Evolutionary conservation across 92 coral and sea anemone species (phyloP).

Genomic region (Porites rus): DNA sequence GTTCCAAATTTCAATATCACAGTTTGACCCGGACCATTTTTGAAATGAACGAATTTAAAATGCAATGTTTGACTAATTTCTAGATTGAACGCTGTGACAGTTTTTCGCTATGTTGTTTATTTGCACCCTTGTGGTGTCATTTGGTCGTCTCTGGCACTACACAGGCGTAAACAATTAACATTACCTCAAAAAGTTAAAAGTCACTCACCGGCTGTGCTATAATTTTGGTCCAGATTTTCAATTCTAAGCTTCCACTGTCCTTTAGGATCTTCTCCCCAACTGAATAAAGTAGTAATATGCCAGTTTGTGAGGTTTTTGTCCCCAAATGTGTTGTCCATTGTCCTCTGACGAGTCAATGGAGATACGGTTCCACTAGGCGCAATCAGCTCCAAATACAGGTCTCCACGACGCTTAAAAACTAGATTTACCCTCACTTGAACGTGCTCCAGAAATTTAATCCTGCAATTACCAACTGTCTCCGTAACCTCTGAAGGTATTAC

Average conservation of each 20-base stretch:
- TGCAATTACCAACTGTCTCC: slow-evolving; percentile 11
- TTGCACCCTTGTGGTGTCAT: too few species aligned
- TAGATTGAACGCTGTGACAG: too few species aligned
- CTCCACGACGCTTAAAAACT: slow-evolving; percentile 30
- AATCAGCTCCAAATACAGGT: slow-evolving; percentile 25
- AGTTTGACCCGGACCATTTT: too few species aligned
- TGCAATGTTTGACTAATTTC: too few species aligned
- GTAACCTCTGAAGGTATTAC: slow-evolving; percentile 15
- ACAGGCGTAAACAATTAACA: too few species aligned
- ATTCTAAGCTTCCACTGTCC: slow-evolving; percentile 36
- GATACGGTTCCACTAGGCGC: slow-evolving; percentile 9
- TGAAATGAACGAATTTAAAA: too few species aligned
- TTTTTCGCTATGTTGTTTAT: too few species aligned
- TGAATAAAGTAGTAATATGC: slow-evolving; percentile 27
- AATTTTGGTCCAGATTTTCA: slow-evolving; percentile 12
- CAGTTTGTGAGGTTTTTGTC: background rate
- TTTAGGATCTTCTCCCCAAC: slow-evolving; percentile 46
- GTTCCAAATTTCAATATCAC: too few species aligned
- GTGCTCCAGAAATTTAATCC: slow-evolving; percentile 44
- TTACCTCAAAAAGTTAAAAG: too few species aligned
- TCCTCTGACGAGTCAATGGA: background rate
- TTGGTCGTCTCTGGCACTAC: too few species aligned
- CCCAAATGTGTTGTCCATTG: background rate
- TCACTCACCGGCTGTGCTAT: slow-evolving; percentile 13
- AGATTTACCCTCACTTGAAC: slow-evolving; percentile 51